Evolutionary conservation across 64 coral and sea anemone species (phyloP), one percentile per base, ranked within the genome.

Genomic region (Trachythela sp.): DNA sequence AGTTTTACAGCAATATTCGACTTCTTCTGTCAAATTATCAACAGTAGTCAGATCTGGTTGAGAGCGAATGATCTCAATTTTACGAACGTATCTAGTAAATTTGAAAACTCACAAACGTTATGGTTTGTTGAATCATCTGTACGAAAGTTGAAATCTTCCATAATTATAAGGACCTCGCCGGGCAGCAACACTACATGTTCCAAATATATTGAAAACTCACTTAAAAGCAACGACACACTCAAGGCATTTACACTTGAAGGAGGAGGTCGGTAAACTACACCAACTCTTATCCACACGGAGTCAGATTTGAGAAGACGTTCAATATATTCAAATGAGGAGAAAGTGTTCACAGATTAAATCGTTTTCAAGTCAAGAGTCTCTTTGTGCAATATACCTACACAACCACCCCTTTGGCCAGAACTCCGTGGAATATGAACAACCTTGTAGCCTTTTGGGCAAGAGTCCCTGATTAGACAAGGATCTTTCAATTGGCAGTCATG

Each of bases 61-160:
- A n/a, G n/a, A n/a, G n/a, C n/a, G n/a, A n/a, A n/a, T n/a, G n/a
- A n/a, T n/a, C n/a, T n/a, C n/a, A n/a, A n/a, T n/a, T n/a, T n/a
- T n/a, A n/a, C n/a, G n/a, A n/a, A n/a, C n/a, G n/a, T n/a, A n/a
- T n/a, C n/a, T n/a, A n/a, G n/a, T 35, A 87, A 36, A 31, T 87
- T 30, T 4, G 54, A 35, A 34, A 87, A 26, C 49, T 59, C 33
- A 15, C 15, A 7, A 13, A 30, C 85, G 13, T 56, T 6, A 0
- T 14, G n/a, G 33, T 87, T 30, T 31, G 5, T 24, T 6, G 1
- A 9, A 54, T 87, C 85, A 58, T 87, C 49, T 31, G 54, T n/a
- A n/a, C 54, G 85, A 59, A 87, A 87, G 2, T 87, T 87, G 1
- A 87, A 17, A 30, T 87, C 85, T 51, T 48, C 85, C 3, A 59